Evolutionary conservation across 2,888 invertebrate species (phyloP).

Genomic region (Idaea dimidiata): DNA sequence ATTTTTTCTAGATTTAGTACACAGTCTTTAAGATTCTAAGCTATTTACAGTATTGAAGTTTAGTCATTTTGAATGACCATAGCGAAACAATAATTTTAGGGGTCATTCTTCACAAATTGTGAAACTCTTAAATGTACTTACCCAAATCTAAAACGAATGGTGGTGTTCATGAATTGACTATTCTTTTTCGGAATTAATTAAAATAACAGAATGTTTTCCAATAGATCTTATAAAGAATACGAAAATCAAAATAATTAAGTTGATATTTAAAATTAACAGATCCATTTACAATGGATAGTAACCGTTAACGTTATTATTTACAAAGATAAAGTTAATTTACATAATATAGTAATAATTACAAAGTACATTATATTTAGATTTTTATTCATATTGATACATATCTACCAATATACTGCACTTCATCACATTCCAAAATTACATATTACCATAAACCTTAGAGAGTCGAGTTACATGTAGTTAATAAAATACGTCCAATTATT

Average conservation of each 20-base stretch:
- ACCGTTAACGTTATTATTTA: slow-evolving; percentile 34
- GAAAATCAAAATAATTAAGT: neutral
- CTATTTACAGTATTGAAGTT: slow-evolving; percentile 61
- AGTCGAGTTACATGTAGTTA: slow-evolving; percentile 46
- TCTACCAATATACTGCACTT: neutral
- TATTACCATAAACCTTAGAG: slow-evolving; percentile 45
- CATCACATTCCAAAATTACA: slow-evolving; percentile 25
- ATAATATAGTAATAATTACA: slow-evolving; percentile 21
- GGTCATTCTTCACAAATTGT: slow-evolving; percentile 5
- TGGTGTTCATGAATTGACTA: neutral
- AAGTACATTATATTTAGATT: slow-evolving; percentile 14
- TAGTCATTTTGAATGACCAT: slow-evolving; percentile 59
- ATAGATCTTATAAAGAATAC: neutral
- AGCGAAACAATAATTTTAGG: slow-evolving; percentile 33
- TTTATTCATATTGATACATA: slow-evolving; percentile 8
- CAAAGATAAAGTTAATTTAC: slow-evolving; percentile 28
- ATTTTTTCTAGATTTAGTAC: slow-evolving; percentile 45
- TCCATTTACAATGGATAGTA: slow-evolving; percentile 43
- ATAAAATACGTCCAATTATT: slow-evolving; percentile 36
- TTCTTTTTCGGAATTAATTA: neutral
- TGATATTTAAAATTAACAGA: slow-evolving; percentile 6
- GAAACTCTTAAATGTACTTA: neutral
- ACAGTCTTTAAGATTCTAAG: slow-evolving; percentile 78
- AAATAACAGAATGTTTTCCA: neutral
- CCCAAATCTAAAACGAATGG: neutral